Base-by-base conservation (phyloP, 2,797 vertebrate genomes). In the Microctenopoma stevenorrisi region DNA sequence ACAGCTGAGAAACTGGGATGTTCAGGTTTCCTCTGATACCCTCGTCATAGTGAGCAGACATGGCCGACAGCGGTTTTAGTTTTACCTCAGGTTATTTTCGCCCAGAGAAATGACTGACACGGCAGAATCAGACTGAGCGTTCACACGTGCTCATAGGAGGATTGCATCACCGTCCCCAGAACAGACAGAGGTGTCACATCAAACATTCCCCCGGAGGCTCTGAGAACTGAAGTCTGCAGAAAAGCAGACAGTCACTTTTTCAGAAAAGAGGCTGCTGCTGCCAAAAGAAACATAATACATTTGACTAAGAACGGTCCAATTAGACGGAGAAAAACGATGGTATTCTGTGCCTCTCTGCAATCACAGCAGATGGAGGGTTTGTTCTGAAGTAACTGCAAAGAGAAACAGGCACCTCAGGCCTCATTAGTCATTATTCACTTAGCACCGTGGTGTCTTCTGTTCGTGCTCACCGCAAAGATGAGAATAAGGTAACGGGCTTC, bases 161-260 rank as follows among this genome's bases (percentile, higher is more conserved):
- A 75, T 78, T 77, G 73, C 59, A 58, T 81, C 82, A 64, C 14
- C 5, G 14, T 66, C 77, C 52, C 48, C 18, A 25, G 71, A n/a
- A 68, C 63, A 68, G 63, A 70, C 22, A 1, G 64, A 70, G 57
- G 64, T 68, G 65, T 73, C 63, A 61, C 72, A 70, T 65, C 61
- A 60, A 72, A 18, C 51, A 26, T 6, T 7, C 3, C 1, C 44
- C 33, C 30, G 0, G n/a, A 47, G 57, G 54, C 40, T 35, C 55
- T 44, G 18, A 46, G 37, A 38, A 28, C 37, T 33, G 1, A 52
- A 3, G 33, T 14, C 60, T 47, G 59, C 54, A 63, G 38, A 55
- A 18, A 18, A 18, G 18, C 57, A 59, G 13, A 53, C 18, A 42
- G 18, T 0, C 18, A 3, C 48, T 26, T 43, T 37, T 40, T 57